Evolutionary conservation across 2,888 invertebrate genomes (phyloP), one percentile per base, ranked within the genome.

Genomic region (Andrena trimmerana): DNA sequence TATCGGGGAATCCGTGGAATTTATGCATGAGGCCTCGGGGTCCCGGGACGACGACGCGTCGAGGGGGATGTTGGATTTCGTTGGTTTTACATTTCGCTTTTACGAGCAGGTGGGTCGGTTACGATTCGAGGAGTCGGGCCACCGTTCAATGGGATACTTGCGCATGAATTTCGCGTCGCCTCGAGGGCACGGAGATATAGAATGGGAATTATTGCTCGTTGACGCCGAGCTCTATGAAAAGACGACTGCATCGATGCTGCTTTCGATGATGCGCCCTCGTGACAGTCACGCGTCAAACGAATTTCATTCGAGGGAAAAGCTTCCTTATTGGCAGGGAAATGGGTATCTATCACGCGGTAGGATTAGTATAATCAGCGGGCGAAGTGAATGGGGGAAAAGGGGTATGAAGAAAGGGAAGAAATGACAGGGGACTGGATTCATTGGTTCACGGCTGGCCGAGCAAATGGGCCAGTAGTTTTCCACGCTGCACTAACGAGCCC

Each of bases 381-480:
- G 8, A 10, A 24, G 27, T 0, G 10, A n/a, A 7, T 5, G 20
- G 20, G 42, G 13, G 16, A 31, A 27, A 48, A 71, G 27, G n/a
- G 20, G 27, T 8, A 8, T 8, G 16, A 27, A 29, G 24, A 29
- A 65, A 36, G 24, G 52, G 29, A 62, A 24, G 48, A 42, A 67
- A 36, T 2, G 50, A 29, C 27, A 52, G 68, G 62, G 48, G 74
- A 52, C 36, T 24, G 31, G 54, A 54, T 63, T 20, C 36, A 52
- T 52, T 42, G 31, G 63, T 63, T 84, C 60, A 78, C 62, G 73
- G 69, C 4, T 54, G 68, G 57, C 1, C 7, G 76, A 7, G 42
- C 73, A 86, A 83, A 73, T 74, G 65, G 78, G 70, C 42, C 74
- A 24, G 27, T 65, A 65, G 60, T 73, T 84, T 71, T 75, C 72